Base-by-base conservation (phyloP, 2,797 vertebrate species). In the Clamator glandarius region DNA sequence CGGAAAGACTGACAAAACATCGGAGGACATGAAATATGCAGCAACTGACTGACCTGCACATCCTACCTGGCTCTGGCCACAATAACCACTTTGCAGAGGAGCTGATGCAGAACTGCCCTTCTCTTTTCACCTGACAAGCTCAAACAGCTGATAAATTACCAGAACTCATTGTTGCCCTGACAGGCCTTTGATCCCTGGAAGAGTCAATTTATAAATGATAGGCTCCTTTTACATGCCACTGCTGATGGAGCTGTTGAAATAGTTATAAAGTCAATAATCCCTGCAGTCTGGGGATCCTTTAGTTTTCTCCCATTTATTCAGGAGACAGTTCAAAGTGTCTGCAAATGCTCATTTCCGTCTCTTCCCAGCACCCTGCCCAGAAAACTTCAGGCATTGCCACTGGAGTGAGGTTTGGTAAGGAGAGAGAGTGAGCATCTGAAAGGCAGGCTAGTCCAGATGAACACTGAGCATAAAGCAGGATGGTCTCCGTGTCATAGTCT, bases 71-170 rank as follows among this genome's bases (percentile, higher is more conserved):
- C 68, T 73, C 67, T 87, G 26, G 44, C 6, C 48, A 39, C 50
- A 67, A 67, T 26, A 59, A 61, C 48, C 69, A 6, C 86, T 91
- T 94, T 94, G 87, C 84, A 91, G 29, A 51, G 33, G 76, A 85
- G 67, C 42, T 94, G 76, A 89, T 82, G 88, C 81, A 97, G 95
- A 97, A 93, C 87, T 84, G 57, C 84, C 44, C 80, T 90, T 92
- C 86, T 96, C 80, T 95, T 28, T 77, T 59, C 23, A 76, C 66
- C 85, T 85, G 94, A 97, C 84, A 96, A 84, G 69, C 85, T 86
- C 42, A 58, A 93, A 96, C 61, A 88, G 69, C 85, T 93, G 89
- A 96, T 80, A 58, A 89, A 94, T 96, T 90, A 91, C 86, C 74
- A 79, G 75, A 93, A 95, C 72, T 87, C 92, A 91, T 55, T 92